A percentile compares a stretch with the other conserved stretches of the same genome.
Evolutionary conservation across 1,140 invertebrate species (phyloP).

Genomic region (Megalonaias nervosa): DNA sequence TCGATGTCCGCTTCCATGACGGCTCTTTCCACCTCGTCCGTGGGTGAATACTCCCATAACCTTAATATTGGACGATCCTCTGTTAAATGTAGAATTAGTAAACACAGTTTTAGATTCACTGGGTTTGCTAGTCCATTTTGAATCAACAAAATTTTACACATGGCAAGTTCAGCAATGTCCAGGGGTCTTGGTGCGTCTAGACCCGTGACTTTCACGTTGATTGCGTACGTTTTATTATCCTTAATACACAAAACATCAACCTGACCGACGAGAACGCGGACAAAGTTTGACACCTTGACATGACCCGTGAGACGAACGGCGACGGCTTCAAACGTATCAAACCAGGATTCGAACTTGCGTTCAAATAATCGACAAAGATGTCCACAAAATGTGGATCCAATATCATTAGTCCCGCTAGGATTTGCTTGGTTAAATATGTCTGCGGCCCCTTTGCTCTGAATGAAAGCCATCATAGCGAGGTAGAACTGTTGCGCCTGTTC

Average conservation of each 20-base stretch:
- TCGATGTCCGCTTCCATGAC: constrained; percentile 60
- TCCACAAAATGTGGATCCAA: constrained; percentile 45
- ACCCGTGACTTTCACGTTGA: constrained; percentile 58
- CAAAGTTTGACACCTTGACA: constrained; percentile 60
- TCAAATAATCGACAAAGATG: constrained; percentile 58
- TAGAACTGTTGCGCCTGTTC: constrained; percentile 57
- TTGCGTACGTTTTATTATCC: constrained; percentile 47
- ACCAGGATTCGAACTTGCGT: constrained; percentile 58
- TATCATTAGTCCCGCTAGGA: constrained; percentile 17
- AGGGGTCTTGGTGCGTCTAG: constrained; percentile 59
- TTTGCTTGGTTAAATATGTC: constrained; percentile 51
- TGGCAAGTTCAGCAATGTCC: constrained; percentile 58
- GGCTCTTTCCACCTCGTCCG: constrained; percentile 56
- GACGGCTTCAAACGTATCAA: constrained; percentile 56
- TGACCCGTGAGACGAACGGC: constrained; percentile 59
- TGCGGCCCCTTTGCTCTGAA: constrained; percentile 49
- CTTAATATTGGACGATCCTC: constrained; percentile 56
- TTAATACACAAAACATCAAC: constrained; percentile 54
- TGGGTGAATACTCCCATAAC: constrained; percentile 57
- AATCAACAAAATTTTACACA: constrained; percentile 57
- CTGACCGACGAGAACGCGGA: constrained; percentile 58
- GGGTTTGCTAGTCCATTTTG: constrained; percentile 60
- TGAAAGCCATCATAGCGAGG: constrained; percentile 41
- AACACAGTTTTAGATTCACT: constrained; percentile 43
- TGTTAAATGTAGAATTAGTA: constrained; percentile 55